Base-by-base conservation (phyloP, 2,888 invertebrate species). In the Himalopsyche kuldschensis region DNA sequence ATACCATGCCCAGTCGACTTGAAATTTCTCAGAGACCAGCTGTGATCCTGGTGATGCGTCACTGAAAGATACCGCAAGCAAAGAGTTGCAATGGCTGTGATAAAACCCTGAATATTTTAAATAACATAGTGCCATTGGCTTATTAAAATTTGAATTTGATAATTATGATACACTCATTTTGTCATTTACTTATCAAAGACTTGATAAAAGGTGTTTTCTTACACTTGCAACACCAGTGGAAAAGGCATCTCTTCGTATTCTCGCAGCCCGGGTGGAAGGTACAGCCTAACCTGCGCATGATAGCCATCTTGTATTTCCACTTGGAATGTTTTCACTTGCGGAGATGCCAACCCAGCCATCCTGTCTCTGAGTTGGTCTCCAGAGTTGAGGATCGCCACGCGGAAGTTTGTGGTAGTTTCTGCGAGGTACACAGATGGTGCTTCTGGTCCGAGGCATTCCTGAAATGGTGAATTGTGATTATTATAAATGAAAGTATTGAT, bases 21-120 rank as follows among this genome's bases (percentile, higher is more conserved):
- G 91, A 93, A 96, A 98, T 86, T 94, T 93, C 87, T 97, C 95
- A 4, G 96, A 96, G 11, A 98, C 97, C 87, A 95, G 90, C 89
- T 98, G 98, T 0, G 95, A 94, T 1, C 96, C 97, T 0, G 98
- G 98, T 11, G 94, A 93, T 6, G 94, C 95, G 89, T 96, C 95
- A 17, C 96, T 96, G 88, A 6, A 89, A 87, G 85, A 24, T 86
- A 80, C 84, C 17, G n/a, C n/a, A n/a, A n/a, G n/a, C n/a, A n/a
- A n/a, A n/a, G n/a, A n/a, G n/a, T n/a, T n/a, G n/a, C n/a, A n/a
- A n/a, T n/a, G n/a, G n/a, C n/a, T n/a, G n/a, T n/a, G n/a, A n/a
- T n/a, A n/a, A n/a, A n/a, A n/a, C n/a, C n/a, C n/a, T n/a, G n/a
- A n/a, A n/a, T n/a, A n/a, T n/a, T n/a, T n/a, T n/a, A n/a, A n/a